phyloP scores from a whole-genome alignment of 92 coral and sea anemone genomes.

The Plumapathes pennacea region DNA sequence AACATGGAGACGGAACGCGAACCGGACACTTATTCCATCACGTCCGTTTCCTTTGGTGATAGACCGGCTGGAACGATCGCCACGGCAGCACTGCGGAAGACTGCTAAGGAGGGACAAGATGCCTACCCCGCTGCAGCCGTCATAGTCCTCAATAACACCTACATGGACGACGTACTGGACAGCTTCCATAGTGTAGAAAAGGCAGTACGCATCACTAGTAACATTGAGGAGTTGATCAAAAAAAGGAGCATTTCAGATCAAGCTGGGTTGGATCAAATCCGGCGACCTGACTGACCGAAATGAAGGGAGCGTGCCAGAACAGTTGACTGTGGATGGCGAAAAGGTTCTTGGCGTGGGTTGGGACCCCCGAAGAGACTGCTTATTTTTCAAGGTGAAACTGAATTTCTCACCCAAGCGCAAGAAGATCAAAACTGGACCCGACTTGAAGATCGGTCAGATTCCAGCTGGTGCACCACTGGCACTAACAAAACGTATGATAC shows the following conservation, averaged over 20 bases:
- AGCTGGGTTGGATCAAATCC: conserved; percentile 15
- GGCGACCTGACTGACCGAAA: neutral
- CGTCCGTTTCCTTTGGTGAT: conserved; percentile 65
- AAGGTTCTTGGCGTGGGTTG: conserved; percentile 15
- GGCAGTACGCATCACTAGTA: too few relatives aligned
- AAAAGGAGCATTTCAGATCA: conserved; percentile 7
- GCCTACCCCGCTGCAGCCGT: conserved; percentile 57
- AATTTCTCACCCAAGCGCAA: conserved; percentile 15
- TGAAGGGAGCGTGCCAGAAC: neutral
- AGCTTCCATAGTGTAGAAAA: too few relatives aligned
- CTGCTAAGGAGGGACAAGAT: conserved; percentile 30
- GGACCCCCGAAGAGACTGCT: conserved; percentile 14
- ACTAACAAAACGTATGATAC: conserved; percentile 39
- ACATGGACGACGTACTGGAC: conserved; percentile 72
- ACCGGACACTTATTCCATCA: conserved; percentile 45
- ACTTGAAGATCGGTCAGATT: conserved; percentile 6
- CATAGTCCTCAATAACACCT: conserved; percentile 28
- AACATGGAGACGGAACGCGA: conserved; percentile 20
- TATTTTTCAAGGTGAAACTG: conserved; percentile 25
- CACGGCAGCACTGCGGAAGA: conserved; percentile 49
- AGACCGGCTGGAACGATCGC: conserved; percentile 68
- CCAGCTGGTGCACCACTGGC: conserved; percentile 5
- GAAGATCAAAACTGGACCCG: conserved; percentile 6
- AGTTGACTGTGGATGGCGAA: conserved; percentile 8
- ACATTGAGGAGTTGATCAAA: conserved; percentile 2